A percentile compares a stretch with the other conserved stretches of the same genome.
Conservation (phyloP, 1,140 invertebrate species). For the Elymnias hypermnestra region DNA sequence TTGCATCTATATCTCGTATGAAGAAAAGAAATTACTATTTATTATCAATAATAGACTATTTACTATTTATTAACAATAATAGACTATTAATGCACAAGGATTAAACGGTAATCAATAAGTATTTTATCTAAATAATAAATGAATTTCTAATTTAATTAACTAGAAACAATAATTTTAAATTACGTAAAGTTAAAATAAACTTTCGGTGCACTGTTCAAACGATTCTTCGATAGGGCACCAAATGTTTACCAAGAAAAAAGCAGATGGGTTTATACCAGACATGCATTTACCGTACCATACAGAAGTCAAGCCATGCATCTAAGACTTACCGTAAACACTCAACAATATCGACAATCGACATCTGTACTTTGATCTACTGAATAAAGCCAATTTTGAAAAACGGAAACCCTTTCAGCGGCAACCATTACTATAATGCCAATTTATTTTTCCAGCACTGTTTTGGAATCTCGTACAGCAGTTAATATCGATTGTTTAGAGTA, state of each 20-base stretch:
- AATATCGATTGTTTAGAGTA: slow-evolving; percentile 71
- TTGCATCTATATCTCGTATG: too few relatives aligned
- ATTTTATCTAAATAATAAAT: too few relatives aligned
- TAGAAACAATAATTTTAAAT: too few relatives aligned
- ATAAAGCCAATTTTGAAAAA: slow-evolving; percentile 57
- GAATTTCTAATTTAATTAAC: too few relatives aligned
- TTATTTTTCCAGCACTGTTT: slow-evolving; percentile 30
- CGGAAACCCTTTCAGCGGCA: slow-evolving; percentile 66
- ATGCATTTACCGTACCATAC: slow-evolving; percentile 19
- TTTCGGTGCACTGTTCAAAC: too few relatives aligned
- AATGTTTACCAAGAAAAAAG: slow-evolving; percentile 11
- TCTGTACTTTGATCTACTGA: slow-evolving; percentile 63
- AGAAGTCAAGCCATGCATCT: slow-evolving; percentile 55
- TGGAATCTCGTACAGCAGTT: slow-evolving; percentile 45
- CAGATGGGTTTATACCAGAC: slow-evolving; percentile 16
- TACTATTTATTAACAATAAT: too few relatives aligned
- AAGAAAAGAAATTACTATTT: too few relatives aligned
- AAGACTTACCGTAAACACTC: slow-evolving; percentile 68
- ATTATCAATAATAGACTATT: too few relatives aligned
- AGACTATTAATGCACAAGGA: too few relatives aligned
- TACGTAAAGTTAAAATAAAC: too few relatives aligned
- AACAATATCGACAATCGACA: slow-evolving; percentile 70
- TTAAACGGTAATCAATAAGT: too few relatives aligned
- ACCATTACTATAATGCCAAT: slow-evolving; percentile 73
- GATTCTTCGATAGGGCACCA: too few relatives aligned